Evolutionary conservation across 2,113 vertebrate species (phyloP).

Genomic region (Psittacula cyanocephala): DNA sequence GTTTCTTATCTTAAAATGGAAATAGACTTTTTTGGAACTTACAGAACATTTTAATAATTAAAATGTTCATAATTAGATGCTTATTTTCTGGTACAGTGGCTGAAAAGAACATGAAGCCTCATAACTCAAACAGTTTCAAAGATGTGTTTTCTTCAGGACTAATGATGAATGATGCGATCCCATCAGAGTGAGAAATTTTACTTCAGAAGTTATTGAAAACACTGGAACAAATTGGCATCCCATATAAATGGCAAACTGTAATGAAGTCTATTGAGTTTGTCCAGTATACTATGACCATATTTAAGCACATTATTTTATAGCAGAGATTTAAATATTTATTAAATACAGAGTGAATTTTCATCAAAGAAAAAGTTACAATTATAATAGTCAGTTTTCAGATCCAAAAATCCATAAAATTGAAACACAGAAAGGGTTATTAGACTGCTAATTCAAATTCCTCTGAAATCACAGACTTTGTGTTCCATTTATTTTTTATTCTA

Average conservation of each 20-base stretch:
- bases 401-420: not conserved
- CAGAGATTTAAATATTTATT: not conserved
- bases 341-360: not conserved
- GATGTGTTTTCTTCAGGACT: not conserved
- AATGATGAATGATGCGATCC: not conserved
- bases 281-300: not conserved
- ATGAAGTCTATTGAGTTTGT: not conserved
- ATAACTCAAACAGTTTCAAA: conserved; percentile 11
- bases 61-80: conserved; percentile 28
- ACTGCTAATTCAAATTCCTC: not conserved
- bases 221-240: not conserved
- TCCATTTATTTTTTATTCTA: not conserved
- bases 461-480: not conserved
- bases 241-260: not conserved
- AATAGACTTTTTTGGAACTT: conserved; percentile 22
- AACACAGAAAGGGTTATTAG: not conserved
- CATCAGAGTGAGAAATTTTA: not conserved
- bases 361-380: not conserved
- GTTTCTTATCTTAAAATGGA: conserved; percentile 57
- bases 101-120: conserved; percentile 40
- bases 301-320: not conserved
- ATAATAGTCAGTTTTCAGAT: not conserved
- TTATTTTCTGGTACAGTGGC: conserved; percentile 32
- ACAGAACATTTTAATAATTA: conserved; percentile 43
- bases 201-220: conserved; percentile 1